Base-by-base conservation (phyloP, 2,888 invertebrate species). In the Drosophila neotestacea region DNA sequence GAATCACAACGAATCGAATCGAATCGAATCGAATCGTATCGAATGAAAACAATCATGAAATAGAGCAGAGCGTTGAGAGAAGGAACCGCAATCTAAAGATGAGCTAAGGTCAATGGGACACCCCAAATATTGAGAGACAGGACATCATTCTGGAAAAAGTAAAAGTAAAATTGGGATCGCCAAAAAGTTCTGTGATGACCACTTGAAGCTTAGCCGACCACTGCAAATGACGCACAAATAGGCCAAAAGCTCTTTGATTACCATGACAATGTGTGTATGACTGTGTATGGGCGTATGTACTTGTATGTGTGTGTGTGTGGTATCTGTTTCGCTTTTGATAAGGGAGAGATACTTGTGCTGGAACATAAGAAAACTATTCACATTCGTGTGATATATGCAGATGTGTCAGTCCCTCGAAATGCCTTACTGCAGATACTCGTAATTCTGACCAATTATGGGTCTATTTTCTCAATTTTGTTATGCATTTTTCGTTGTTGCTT, bases 21-120 rank as follows among this genome's bases (percentile, higher is more conserved):
- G 73, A 60, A 67, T 47, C 65, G 70, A 60, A 79, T 66, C 78
- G 81, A 65, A 74, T 81, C 41, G 59, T 16, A 79, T 70, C 63
- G 77, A 77, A 81, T 69, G 73, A 65, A 73, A 73, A 82, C 81
- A 87, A 81, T 78, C 67, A 72, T 81, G 75, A 81, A 82, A 81
- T 68, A 70, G 67, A 38, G 42, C 7, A 16, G 66, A 41, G 27
- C 55, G 4, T 44, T 22, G 28, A 36, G 27, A 70, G 41, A 61
- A 66, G 46, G 54, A 73, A 55, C 42, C 48, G 47, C 70, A 65
- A 88, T 70, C 79, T 75, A 73, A 59, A 52, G 28, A 46, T 60
- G 54, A 44, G 60, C 52, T 70, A 65, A 79, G 84, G 86, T 80
- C 76, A 78, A 61, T 69, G 65, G 50, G 38, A 46, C 47, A 44